phyloP scores from a whole-genome alignment of 1,140 invertebrate genomes.

The Chionoecetes opilio region DNA sequence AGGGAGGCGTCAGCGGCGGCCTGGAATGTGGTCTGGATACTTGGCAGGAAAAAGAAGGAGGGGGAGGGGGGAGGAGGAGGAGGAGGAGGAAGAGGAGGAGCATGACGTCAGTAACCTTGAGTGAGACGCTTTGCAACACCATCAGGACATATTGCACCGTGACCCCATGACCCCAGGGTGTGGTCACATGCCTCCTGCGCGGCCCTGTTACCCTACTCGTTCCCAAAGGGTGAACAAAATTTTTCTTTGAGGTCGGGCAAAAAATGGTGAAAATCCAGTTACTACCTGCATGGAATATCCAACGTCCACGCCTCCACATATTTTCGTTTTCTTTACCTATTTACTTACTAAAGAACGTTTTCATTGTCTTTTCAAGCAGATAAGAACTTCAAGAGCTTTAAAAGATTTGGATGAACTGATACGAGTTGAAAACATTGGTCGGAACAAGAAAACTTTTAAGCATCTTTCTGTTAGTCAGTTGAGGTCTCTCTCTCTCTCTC shows the following conservation, averaged over 20 bases:
- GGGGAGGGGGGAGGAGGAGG: not conserved
- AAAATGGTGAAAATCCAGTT: not conserved
- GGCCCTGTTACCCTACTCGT: not conserved
- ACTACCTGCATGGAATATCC: not conserved
- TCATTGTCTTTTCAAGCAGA: not conserved
- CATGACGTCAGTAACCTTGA: not conserved
- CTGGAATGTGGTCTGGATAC: slow-evolving; percentile 9
- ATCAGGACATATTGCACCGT: not conserved
- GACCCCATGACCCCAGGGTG: not conserved
- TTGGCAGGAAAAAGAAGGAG: not conserved
- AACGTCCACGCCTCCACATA: not conserved
- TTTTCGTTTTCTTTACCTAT: not conserved
- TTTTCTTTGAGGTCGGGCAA: not conserved
- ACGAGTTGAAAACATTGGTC: no score
- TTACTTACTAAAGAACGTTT: not conserved
- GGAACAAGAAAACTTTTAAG: no score
- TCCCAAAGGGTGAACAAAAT: not conserved
- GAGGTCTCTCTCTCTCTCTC: slow-evolving; percentile 37
- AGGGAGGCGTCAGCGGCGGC: not conserved
- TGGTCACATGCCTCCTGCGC: not conserved
- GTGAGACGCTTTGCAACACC: not conserved
- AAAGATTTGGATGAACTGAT: not conserved
- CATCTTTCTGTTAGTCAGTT: no score
- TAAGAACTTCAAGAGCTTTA: not conserved
- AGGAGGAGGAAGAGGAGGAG: not conserved